phyloP scores from a whole-genome alignment of 2,113 vertebrate genomes.

The Gadus macrocephalus region DNA sequence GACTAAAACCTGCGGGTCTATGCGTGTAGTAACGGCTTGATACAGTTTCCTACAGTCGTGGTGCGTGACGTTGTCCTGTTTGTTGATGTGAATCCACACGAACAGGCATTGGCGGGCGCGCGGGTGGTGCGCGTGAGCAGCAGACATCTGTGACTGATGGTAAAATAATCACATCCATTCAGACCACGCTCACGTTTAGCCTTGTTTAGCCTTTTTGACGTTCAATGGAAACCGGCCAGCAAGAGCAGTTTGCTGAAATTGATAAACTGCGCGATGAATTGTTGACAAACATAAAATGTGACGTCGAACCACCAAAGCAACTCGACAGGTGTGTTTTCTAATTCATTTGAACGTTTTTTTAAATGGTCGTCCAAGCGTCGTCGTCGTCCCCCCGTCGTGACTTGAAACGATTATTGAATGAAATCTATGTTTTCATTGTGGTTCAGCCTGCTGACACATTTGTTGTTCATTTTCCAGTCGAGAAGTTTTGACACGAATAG shows the following conservation, averaged over 20 bases:
- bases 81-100: no score
- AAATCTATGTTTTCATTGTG: no score
- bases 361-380: neutral
- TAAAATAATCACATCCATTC: no score
- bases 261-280: constrained; percentile 46
- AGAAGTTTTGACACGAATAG: constrained; percentile 80
- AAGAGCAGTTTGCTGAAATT: constrained; percentile 45
- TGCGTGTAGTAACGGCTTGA: no score
- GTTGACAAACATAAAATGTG: constrained; percentile 9
- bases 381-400: neutral
- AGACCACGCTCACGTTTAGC: no score
- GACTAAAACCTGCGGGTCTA: no score
- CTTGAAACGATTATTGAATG: neutral
- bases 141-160: no score
- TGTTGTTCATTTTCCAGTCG: constrained; percentile 63
- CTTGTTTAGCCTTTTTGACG: neutral
- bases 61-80: no score
- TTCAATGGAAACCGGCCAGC: no score
- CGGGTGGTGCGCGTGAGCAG: no score
- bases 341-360: neutral
- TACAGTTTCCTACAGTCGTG: no score
- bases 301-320: neutral
- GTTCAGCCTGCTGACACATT: neutral
- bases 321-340: neutral
- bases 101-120: no score